These are phyloP conservation scores for Diachrysia chrysitis DNA, from an alignment of 2,888 invertebrate species.

Conservation along the genomic window DNA sequence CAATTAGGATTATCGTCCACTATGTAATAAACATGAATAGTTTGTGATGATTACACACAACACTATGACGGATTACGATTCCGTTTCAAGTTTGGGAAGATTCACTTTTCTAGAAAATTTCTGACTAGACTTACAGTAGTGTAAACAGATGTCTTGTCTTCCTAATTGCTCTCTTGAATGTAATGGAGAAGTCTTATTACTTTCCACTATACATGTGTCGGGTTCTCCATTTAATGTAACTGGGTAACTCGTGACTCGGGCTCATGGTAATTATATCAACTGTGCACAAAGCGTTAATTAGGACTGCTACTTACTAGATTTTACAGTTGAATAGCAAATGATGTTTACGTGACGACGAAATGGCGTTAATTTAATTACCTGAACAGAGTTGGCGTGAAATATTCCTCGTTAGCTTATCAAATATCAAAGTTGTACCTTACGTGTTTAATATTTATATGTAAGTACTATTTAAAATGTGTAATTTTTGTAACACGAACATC, in stretches of 20 bases:
- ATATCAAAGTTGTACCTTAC: neutral
- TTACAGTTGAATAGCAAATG: slow-evolving; percentile 55
- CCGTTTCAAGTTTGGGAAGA: neutral
- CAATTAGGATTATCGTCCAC: slow-evolving; percentile 4
- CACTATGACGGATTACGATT: neutral
- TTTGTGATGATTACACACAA: neutral
- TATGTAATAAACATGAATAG: slow-evolving; percentile 2
- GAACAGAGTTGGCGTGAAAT: slow-evolving; percentile 13
- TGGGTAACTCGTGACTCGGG: slow-evolving; percentile 42
- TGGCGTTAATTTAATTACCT: slow-evolving; percentile 29
- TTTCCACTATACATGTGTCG: slow-evolving; percentile 33
- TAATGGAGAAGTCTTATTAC: slow-evolving; percentile 48
- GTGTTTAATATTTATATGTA: slow-evolving; percentile 3
- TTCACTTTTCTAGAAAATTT: slow-evolving; percentile 9
- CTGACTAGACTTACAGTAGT: slow-evolving; percentile 23
- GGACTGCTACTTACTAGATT: slow-evolving; percentile 47
- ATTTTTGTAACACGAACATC: neutral
- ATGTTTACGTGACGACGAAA: slow-evolving; percentile 42
- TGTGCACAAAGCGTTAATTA: slow-evolving; percentile 58
- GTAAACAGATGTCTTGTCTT: slow-evolving; percentile 31
- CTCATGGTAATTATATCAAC: slow-evolving; percentile 52
- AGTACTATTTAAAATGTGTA: neutral
- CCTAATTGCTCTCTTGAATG: slow-evolving; percentile 55
- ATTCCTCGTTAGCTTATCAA: slow-evolving; percentile 1
- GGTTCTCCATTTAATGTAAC: slow-evolving; percentile 49